Evolutionary conservation across 2,113 vertebrate genomes (phyloP).

Genomic region (Semnornis frantzii): DNA sequence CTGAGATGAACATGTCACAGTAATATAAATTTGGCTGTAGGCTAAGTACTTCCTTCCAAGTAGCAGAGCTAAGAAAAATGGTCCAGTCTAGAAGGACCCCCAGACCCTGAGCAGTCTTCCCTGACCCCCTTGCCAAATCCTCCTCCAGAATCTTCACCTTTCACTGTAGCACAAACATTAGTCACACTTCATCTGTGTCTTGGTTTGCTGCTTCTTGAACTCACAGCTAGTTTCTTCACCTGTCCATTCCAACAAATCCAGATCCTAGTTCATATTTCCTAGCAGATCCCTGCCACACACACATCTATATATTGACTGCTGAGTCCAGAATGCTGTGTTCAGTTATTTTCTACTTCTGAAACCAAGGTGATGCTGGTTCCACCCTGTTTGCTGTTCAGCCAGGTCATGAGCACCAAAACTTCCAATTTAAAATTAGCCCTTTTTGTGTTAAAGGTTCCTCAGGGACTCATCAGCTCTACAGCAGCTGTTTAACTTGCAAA

Average conservation of each 20-base stretch:
- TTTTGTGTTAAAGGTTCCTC: neutral
- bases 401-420: neutral
- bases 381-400: neutral
- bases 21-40: slow-evolving; percentile 3
- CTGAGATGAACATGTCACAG: neutral
- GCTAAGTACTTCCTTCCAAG: neutral
- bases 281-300: neutral
- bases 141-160: neutral
- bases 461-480: neutral
- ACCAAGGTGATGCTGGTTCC: neutral
- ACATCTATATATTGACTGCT: neutral
- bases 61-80: neutral
- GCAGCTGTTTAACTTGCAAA: neutral
- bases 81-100: neutral
- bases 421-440: slow-evolving; percentile 7
- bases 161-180: neutral
- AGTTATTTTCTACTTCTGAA: neutral
- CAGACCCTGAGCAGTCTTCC: neutral
- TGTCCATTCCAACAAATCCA: neutral
- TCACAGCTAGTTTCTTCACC: neutral
- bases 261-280: neutral
- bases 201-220: neutral
- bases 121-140: neutral
- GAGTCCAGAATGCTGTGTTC: neutral
- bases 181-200: neutral